These are phyloP conservation scores for Meriones unguiculatus DNA, from an alignment of 2,113 vertebrate species.

Conservation along the genomic window DNA sequence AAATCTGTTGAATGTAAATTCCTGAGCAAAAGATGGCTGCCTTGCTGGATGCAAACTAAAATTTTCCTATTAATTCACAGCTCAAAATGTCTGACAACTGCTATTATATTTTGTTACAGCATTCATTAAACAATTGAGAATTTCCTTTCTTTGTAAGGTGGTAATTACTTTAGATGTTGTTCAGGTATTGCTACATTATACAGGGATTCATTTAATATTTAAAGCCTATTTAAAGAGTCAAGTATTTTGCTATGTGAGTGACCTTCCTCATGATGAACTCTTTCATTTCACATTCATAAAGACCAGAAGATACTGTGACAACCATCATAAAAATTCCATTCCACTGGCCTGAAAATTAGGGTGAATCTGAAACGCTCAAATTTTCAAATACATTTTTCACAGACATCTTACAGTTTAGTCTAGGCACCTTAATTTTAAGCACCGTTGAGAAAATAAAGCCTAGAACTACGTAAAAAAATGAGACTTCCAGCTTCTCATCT, in stretches of 20 bases:
- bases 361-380: not conserved
- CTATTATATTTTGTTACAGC: constrained; percentile 75
- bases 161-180: constrained; percentile 77
- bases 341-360: constrained; percentile 8
- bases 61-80: constrained; percentile 74
- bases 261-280: constrained; percentile 40
- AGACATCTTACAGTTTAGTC: not conserved
- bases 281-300: constrained; percentile 20
- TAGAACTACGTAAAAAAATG: not conserved
- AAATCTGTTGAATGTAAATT: constrained; percentile 78
- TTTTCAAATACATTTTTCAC: not conserved
- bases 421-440: not conserved
- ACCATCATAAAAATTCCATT: not conserved
- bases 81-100: constrained; percentile 81
- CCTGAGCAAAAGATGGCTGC: constrained; percentile 70
- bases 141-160: constrained; percentile 77
- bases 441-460: not conserved
- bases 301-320: constrained; percentile 31
- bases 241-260: constrained; percentile 58
- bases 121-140: constrained; percentile 78
- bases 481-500: not conserved
- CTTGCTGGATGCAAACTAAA: constrained; percentile 80
- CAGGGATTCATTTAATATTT: constrained; percentile 74
- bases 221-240: constrained; percentile 72
- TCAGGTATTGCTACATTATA: constrained; percentile 72